Evolutionary conservation across 2,888 invertebrate species (phyloP).

Genomic region (Hyalella azteca): DNA sequence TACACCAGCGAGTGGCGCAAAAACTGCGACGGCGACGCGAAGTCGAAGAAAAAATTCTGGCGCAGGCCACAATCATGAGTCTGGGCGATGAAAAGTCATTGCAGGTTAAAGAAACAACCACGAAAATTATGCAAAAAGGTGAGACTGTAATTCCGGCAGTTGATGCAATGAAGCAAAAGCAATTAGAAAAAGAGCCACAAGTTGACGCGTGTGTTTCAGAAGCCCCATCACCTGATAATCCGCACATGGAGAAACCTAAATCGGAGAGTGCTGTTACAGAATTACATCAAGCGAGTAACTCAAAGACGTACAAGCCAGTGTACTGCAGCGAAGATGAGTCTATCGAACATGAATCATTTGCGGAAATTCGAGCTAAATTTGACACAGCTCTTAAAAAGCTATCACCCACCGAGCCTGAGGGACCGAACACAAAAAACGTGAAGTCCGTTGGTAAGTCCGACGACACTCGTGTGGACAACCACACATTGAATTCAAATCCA

Average conservation of each 20-base stretch:
- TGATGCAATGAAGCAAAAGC: not conserved
- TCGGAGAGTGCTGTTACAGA: not conserved
- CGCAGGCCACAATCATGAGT: not conserved
- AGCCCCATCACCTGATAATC: not conserved
- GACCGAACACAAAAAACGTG: no score
- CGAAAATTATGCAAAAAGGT: not conserved
- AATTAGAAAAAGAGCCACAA: not conserved
- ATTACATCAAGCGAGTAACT: not conserved
- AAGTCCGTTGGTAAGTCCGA: no score
- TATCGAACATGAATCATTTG: not conserved
- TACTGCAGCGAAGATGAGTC: not conserved
- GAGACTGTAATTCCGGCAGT: not conserved
- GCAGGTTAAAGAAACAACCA: not conserved
- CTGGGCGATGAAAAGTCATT: not conserved
- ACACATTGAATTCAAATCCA: no score
- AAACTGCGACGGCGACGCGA: not conserved
- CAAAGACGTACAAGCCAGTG: not conserved
- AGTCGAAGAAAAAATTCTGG: not conserved
- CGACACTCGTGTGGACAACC: no score
- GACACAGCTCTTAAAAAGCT: not conserved
- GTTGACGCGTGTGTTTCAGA: not conserved
- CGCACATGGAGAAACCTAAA: no score
- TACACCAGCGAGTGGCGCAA: slow-evolving; percentile 32
- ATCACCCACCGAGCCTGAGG: no score
- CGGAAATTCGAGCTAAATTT: not conserved